Evolutionary conservation across 2,888 invertebrate species (phyloP).

Genomic region (Neria commutata): DNA sequence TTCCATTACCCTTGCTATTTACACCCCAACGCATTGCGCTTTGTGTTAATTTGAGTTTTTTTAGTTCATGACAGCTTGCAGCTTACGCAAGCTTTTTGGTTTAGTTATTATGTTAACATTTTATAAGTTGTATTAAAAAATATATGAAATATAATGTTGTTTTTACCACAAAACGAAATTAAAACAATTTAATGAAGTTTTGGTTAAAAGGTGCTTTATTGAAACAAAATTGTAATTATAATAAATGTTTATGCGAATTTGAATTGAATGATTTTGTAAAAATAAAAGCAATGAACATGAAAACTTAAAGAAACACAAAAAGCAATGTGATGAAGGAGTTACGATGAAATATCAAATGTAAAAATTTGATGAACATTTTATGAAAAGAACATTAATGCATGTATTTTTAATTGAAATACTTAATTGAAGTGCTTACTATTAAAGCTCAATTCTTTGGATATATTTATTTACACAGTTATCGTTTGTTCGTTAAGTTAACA

Average conservation of each 20-base stretch:
- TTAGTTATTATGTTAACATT: conserved; percentile 22
- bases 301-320: conserved; percentile 48
- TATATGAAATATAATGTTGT: background rate
- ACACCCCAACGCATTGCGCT: conserved; percentile 44
- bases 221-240: background rate
- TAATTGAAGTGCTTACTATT: conserved; percentile 33
- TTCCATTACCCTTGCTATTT: conserved; percentile 2
- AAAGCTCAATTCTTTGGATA: conserved; percentile 6
- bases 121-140: conserved; percentile 10
- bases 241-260: conserved; percentile 18
- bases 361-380: conserved; percentile 30
- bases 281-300: conserved; percentile 29
- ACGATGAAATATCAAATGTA: too few species aligned
- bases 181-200: conserved; percentile 41
- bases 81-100: conserved; percentile 17
- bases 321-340: conserved; percentile 44
- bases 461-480: conserved; percentile 15
- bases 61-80: conserved; percentile 32
- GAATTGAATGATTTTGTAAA: conserved; percentile 38
- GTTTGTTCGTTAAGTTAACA: too few species aligned
- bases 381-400: conserved; percentile 30
- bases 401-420: conserved; percentile 35
- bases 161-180: conserved; percentile 37
- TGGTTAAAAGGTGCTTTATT: conserved; percentile 41
- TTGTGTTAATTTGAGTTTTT: conserved; percentile 57